Percentiles rank a stretch among this genome's conserved stretches.
phyloP scores from a whole-genome alignment of 2,888 invertebrate genomes.

The Melanophora roralis region DNA sequence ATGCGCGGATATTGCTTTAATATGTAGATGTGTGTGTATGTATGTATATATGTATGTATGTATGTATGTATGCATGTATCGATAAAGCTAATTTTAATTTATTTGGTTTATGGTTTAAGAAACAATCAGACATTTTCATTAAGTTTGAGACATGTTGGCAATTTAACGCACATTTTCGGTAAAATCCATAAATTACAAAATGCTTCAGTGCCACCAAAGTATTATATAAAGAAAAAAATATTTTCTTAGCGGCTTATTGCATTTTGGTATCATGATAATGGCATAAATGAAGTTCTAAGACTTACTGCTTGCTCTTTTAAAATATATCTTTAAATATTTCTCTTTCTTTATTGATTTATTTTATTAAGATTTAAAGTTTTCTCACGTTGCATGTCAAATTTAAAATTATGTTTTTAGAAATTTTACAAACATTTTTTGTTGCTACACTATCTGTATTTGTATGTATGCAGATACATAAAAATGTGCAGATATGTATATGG shows the following conservation, averaged over 20 bases:
- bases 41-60: not conserved
- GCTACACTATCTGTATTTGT: constrained; percentile 34
- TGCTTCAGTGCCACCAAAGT: constrained; percentile 49
- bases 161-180: constrained; percentile 59
- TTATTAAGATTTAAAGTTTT: constrained; percentile 39
- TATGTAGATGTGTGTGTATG: not conserved
- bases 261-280: not conserved
- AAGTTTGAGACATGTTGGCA: constrained; percentile 54
- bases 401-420: not conserved
- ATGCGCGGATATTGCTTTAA: not conserved
- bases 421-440: constrained; percentile 34
- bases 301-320: not conserved
- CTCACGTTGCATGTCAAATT: constrained; percentile 45
- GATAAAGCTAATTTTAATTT: constrained; percentile 50
- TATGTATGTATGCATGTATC: not conserved
- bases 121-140: constrained; percentile 47
- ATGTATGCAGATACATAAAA: too few species aligned
- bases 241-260: not conserved
- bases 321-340: constrained; percentile 11
- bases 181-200: constrained; percentile 58
- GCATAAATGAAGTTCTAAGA: not conserved
- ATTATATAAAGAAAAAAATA: not conserved
- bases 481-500: too few species aligned
- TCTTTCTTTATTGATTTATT: constrained; percentile 4
- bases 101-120: constrained; percentile 52